These are phyloP conservation scores for Ornithorhynchus anatinus DNA, from an alignment of 2,113 vertebrate species.

Conservation along the genomic window DNA sequence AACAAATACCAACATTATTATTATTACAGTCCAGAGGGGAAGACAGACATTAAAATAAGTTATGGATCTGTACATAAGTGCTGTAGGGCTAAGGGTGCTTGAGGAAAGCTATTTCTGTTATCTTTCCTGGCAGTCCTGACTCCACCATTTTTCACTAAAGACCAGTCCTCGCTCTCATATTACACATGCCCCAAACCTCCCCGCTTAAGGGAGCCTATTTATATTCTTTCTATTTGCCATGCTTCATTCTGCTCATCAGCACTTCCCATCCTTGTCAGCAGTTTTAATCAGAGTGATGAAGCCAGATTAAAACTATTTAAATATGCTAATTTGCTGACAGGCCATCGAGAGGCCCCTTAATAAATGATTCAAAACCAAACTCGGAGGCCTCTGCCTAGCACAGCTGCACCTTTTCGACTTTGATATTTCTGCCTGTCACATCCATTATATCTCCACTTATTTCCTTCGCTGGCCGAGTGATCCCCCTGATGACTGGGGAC, in stretches of 20 bases:
- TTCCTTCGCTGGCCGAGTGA: conserved; percentile 17
- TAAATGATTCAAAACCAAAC: conserved; percentile 45
- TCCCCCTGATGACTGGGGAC: not conserved
- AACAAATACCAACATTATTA: too few species aligned
- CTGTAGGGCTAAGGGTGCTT: too few species aligned
- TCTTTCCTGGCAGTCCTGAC: not conserved
- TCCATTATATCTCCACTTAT: not conserved
- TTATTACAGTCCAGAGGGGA: too few species aligned
- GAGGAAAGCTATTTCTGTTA: too few species aligned
- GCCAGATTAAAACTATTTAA: conserved; percentile 60
- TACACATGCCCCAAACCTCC: not conserved
- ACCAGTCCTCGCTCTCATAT: not conserved
- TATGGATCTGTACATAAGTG: too few species aligned
- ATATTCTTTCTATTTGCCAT: not conserved
- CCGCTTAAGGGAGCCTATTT: not conserved
- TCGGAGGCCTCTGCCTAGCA: not conserved
- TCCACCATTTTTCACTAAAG: not conserved
- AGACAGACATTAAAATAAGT: too few species aligned
- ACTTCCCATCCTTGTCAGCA: conserved; percentile 39
- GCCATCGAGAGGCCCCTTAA: conserved; percentile 36
- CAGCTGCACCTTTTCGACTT: conserved; percentile 28
- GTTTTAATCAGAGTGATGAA: conserved; percentile 61
- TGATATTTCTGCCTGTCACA: conserved; percentile 26
- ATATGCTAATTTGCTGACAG: conserved; percentile 52
- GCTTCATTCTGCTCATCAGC: conserved; percentile 8